Conservation (phyloP, 2,113 vertebrate species). For the Saimiri boliviensis region DNA sequence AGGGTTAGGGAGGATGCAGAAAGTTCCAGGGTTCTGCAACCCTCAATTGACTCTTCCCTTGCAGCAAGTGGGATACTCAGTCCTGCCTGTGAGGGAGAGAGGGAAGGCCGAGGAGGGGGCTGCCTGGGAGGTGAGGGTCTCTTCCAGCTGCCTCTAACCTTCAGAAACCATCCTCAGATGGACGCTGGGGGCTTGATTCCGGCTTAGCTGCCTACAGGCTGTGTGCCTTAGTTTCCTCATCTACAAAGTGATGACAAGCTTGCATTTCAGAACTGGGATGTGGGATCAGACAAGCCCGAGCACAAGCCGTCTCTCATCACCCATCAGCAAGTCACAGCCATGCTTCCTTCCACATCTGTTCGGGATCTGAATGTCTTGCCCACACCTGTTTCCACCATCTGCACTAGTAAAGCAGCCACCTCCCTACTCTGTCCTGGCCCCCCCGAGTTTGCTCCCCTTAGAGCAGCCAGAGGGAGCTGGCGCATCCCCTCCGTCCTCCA, state of each 20-base stretch:
- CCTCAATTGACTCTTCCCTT: neutral
- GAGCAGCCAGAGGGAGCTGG: neutral
- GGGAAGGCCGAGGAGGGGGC: neutral
- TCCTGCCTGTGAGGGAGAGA: too few species aligned
- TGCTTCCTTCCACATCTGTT: neutral
- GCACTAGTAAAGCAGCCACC: neutral
- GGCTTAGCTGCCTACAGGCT: neutral
- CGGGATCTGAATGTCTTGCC: neutral
- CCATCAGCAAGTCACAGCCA: neutral
- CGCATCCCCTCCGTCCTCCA: neutral
- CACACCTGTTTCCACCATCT: neutral
- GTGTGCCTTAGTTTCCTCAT: neutral
- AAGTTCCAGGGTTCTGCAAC: neutral
- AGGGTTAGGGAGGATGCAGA: neutral
- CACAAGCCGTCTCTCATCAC: neutral
- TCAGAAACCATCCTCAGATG: neutral
- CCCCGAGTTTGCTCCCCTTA: neutral
- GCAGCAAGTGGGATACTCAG: neutral
- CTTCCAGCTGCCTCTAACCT: neutral
- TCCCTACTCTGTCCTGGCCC: neutral
- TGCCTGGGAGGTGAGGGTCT: neutral
- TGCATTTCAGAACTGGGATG: neutral
- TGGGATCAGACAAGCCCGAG: neutral
- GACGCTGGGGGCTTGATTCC: neutral
- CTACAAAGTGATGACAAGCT: neutral